Percentiles rank a stretch among this genome's conserved stretches.
Conservation (phyloP, 2,797 vertebrate species). For the Channa striata region DNA sequence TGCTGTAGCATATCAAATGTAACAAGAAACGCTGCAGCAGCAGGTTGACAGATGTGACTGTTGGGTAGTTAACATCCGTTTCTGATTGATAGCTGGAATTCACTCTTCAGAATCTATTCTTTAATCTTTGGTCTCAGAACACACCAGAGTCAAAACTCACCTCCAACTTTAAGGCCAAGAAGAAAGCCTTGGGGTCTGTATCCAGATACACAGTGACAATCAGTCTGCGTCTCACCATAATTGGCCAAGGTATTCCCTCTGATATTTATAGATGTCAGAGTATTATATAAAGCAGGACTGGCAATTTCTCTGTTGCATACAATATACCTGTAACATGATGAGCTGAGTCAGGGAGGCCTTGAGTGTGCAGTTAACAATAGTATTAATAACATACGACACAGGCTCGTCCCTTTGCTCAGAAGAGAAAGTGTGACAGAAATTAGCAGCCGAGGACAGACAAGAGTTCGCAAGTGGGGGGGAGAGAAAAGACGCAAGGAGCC, state of each 20-base stretch:
- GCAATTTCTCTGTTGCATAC: slow-evolving; percentile 70
- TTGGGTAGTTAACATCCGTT: slow-evolving; percentile 1
- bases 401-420: slow-evolving; percentile 45
- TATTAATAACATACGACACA: slow-evolving; percentile 80
- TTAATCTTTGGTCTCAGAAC: slow-evolving; percentile 3
- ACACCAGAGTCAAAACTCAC: slow-evolving; percentile 5
- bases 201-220: slow-evolving; percentile 40
- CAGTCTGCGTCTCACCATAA: slow-evolving; percentile 63
- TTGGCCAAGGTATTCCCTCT: slow-evolving; percentile 63
- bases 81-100: neutral
- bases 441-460: slow-evolving; percentile 76
- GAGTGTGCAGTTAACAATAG: slow-evolving; percentile 80
- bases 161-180: slow-evolving; percentile 14
- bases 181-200: slow-evolving; percentile 21
- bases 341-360: slow-evolving; percentile 71
- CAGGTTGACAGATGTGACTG: neutral
- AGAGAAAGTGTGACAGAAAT: slow-evolving; percentile 85
- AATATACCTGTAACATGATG: slow-evolving; percentile 80
- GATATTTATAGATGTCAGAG: slow-evolving; percentile 78
- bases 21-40: neutral
- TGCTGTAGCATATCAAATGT: slow-evolving; percentile 29
- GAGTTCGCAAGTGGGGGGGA: slow-evolving; percentile 71
- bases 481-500: slow-evolving; percentile 74
- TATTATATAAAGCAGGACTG: slow-evolving; percentile 72
- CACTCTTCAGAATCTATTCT: neutral